Percentiles rank a stretch among this genome's conserved stretches.
Evolutionary conservation across 2,797 vertebrate genomes (phyloP).

Genomic region (Mycteria americana): DNA sequence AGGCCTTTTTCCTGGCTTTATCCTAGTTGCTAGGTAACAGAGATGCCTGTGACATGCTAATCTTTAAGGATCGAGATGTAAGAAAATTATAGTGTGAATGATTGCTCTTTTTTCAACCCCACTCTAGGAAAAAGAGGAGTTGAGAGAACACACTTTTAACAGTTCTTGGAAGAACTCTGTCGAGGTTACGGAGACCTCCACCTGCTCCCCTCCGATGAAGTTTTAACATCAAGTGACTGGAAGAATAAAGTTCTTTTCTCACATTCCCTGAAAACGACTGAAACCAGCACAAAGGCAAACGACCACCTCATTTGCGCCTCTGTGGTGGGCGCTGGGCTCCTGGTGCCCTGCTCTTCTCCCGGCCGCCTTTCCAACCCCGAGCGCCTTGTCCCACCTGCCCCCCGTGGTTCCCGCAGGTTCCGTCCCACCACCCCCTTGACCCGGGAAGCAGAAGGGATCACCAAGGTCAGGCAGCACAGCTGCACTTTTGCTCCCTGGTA

Average conservation of each 20-base stretch:
- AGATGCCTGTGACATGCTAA: constrained; percentile 21
- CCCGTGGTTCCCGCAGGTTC: fast-evolving
- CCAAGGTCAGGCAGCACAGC: background rate
- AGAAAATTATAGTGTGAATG: constrained; percentile 17
- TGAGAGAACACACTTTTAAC: background rate
- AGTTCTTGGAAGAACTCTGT: background rate
- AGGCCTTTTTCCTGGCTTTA: constrained; percentile 1
- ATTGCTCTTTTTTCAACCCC: background rate
- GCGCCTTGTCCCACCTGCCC: background rate
- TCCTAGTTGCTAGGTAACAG: constrained; percentile 57
- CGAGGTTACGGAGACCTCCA: background rate
- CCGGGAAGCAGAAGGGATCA: background rate
- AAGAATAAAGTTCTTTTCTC: background rate
- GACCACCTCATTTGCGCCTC: background rate
- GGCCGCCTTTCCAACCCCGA: background rate
- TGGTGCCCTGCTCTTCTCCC: background rate
- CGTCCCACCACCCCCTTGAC: background rate
- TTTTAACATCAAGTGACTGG: background rate
- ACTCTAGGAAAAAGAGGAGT: background rate
- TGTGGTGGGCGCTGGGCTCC: background rate
- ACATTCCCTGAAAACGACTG: background rate
- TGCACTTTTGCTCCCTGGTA: background rate
- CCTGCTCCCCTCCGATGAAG: background rate
- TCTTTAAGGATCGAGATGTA: constrained; percentile 11
- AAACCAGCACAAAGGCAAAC: constrained; percentile 21